Conservation (phyloP, 2,797 vertebrate species). For the Scyliorhinus canicula region DNA sequence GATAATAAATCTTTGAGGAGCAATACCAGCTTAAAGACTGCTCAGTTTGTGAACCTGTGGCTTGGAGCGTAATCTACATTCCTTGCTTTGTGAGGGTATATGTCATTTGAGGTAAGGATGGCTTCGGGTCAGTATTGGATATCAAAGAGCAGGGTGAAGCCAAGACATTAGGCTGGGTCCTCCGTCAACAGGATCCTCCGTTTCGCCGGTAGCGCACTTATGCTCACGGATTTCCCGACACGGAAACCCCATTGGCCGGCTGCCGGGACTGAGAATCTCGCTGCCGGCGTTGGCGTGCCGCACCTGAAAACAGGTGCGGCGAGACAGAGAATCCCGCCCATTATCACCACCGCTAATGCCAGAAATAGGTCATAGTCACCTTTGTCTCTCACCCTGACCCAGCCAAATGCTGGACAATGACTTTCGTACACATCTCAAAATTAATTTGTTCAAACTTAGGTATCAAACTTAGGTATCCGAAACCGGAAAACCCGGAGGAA, state of each 20-base stretch:
- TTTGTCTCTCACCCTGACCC: neutral
- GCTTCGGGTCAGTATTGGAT: neutral
- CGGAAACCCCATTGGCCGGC: too few relatives aligned
- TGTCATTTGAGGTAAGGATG: neutral
- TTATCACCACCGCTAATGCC: neutral
- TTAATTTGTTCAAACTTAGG: neutral
- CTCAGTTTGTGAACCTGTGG: neutral
- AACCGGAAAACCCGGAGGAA: too few relatives aligned
- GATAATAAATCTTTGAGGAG: neutral
- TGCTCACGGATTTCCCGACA: too few relatives aligned
- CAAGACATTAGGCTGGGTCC: too few relatives aligned
- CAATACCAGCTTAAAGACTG: neutral
- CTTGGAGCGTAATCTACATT: neutral
- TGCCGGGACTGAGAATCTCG: too few relatives aligned
- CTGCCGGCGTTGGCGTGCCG: too few relatives aligned
- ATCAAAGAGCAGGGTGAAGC: neutral
- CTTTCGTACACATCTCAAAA: neutral
- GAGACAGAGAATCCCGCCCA: too few relatives aligned
- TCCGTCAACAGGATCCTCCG: too few relatives aligned
- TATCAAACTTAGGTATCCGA: too few relatives aligned
- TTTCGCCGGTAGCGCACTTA: too few relatives aligned
- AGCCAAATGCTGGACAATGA: neutral
- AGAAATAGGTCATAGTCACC: neutral
- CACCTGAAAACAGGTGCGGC: too few relatives aligned
- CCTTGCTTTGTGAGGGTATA: neutral